A percentile compares a stretch with the other conserved stretches of the same genome.
Evolutionary conservation across 1,140 invertebrate species (phyloP).

Genomic region (Cheumatopsyche charites): DNA sequence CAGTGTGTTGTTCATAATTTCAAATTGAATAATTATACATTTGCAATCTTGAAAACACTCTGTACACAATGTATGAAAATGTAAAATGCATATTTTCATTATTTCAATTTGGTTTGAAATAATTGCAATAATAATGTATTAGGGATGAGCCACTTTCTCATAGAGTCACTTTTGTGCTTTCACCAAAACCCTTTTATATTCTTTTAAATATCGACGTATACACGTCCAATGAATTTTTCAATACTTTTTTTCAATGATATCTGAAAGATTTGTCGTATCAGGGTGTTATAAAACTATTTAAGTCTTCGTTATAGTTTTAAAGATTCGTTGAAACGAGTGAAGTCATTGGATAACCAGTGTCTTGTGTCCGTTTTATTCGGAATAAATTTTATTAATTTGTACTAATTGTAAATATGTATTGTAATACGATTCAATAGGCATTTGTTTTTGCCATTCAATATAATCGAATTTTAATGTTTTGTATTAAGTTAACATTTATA

Average conservation of each 20-base stretch:
- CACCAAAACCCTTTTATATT: not conserved
- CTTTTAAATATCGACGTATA: not conserved
- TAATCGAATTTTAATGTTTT: not conserved
- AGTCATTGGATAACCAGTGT: too few species aligned
- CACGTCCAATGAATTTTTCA: not conserved
- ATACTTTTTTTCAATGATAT: too few species aligned
- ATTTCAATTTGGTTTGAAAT: constrained; percentile 25
- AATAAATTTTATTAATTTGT: not conserved
- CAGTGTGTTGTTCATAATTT: too few species aligned
- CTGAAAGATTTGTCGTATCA: too few species aligned
- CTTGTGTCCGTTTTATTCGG: too few species aligned
- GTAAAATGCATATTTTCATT: constrained; percentile 24
- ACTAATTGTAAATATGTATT: not conserved
- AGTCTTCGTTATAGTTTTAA: too few species aligned
- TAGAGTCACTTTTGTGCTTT: not conserved
- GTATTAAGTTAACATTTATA: not conserved
- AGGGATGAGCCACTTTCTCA: not conserved
- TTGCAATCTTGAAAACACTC: not conserved
- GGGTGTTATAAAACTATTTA: too few species aligned
- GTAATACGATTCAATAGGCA: not conserved
- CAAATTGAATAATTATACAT: not conserved
- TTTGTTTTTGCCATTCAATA: constrained; percentile 8
- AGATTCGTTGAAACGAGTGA: too few species aligned
- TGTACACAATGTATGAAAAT: not conserved
- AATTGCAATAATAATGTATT: constrained; percentile 17